phyloP scores from a whole-genome alignment of 2,888 invertebrate genomes.

The Ditula angustiorana region DNA sequence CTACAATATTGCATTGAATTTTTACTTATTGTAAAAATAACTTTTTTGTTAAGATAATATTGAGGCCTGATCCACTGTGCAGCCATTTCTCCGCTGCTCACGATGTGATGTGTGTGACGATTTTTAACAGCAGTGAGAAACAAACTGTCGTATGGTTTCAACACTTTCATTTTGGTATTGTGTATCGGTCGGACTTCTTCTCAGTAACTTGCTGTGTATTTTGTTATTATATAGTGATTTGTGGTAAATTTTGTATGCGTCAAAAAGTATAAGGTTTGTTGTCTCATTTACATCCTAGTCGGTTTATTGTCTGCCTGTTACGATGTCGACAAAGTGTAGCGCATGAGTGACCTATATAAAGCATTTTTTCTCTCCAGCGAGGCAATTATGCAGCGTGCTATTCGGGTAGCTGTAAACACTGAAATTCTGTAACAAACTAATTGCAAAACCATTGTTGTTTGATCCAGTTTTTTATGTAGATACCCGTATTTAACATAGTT shows the following conservation, averaged over 20 bases:
- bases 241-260: constrained; percentile 4
- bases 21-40: too few relatives aligned
- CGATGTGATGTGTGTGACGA: constrained; percentile 59
- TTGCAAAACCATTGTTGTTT: constrained; percentile 24
- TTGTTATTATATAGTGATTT: constrained; percentile 14
- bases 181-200: constrained; percentile 16
- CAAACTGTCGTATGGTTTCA: constrained; percentile 54
- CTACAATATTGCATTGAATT: too few relatives aligned
- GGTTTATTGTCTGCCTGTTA: constrained; percentile 1
- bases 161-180: constrained; percentile 32
- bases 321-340: constrained; percentile 6
- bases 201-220: constrained; percentile 8
- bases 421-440: constrained; percentile 16
- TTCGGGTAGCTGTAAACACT: constrained; percentile 23
- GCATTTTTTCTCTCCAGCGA: constrained; percentile 22
- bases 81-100: constrained; percentile 31
- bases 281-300: constrained; percentile 6
- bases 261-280: constrained; percentile 28
- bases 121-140: constrained; percentile 64
- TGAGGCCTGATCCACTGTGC: constrained; percentile 37
- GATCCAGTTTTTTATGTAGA: background rate
- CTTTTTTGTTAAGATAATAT: constrained; percentile 10
- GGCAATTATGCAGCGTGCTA: constrained; percentile 19
- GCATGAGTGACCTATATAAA: constrained; percentile 27
- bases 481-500: constrained; percentile 7